Conservation (phyloP, 2,888 invertebrate species). For the Erebia ligea region DNA sequence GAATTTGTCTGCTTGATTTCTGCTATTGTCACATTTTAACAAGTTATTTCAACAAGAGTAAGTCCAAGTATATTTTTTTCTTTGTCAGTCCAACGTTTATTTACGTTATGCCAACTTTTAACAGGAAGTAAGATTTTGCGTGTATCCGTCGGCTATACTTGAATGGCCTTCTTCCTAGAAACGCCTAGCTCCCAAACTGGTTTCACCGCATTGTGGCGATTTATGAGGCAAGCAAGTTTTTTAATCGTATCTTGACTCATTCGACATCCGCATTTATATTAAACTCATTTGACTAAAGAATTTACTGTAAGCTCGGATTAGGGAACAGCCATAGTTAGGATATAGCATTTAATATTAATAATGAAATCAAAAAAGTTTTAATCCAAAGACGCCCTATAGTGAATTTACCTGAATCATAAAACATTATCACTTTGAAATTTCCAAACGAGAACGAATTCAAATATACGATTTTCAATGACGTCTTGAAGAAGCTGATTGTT, state of each 20-base stretch:
- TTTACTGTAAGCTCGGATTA: not conserved
- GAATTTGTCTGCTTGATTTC: not conserved
- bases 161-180: conserved; percentile 39
- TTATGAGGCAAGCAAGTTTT: conserved; percentile 43
- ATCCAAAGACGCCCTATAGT: too few species aligned
- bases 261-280: conserved; percentile 37
- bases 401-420: too few species aligned
- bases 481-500: not conserved
- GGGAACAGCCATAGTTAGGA: too few species aligned
- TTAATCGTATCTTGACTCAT: conserved; percentile 35
- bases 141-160: conserved; percentile 12
- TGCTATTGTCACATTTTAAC: not conserved
- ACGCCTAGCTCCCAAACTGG: conserved; percentile 36
- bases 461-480: too few species aligned
- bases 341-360: too few species aligned
- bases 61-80: not conserved
- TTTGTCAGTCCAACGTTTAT: not conserved
- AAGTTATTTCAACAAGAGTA: not conserved
- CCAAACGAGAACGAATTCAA: too few species aligned
- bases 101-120: conserved; percentile 11
- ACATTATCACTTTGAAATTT: too few species aligned
- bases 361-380: too few species aligned
- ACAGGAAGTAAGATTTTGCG: conserved; percentile 15
- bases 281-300: conserved; percentile 20
- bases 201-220: conserved; percentile 32